Evolutionary conservation across 1,140 invertebrate species (phyloP), one percentile per base, ranked within the genome.

Genomic region (Nebria ingens): DNA sequence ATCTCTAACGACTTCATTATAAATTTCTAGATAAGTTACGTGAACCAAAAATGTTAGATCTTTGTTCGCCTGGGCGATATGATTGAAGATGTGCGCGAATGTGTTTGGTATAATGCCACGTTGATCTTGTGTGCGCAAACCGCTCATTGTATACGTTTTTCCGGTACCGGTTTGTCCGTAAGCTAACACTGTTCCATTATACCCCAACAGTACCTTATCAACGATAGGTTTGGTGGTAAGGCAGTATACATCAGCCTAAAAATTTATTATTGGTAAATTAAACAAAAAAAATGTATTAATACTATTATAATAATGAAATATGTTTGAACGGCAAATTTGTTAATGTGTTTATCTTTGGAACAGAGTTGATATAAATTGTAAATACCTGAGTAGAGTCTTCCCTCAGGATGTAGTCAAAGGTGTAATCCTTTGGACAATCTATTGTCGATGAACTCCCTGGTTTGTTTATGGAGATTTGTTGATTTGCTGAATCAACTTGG

Each of bases 151-250:
- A 67, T 89, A 94, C 0, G 94, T 97, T 73, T 97, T 97, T 1
- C 93, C 94, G 1, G 92, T 96, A 15, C 93, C 93, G 0, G 93
- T 96, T 72, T 96, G 93, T 0, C 94, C 94, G 69, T 97, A 97
- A 0, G 94, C 94, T 73, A 97, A 92, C 19, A 97, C 93, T 0
- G 93, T 97, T 2, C 93, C 93, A 72, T 97, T 97, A 70, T 95
- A 97, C 0, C 94, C 94, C 61, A 85, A 85, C 0, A 99, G 76
- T 0, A 98, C 93, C 56, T 92, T 90, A 49, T 95, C 86, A 11
- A 99, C 91, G 52, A 99, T 78, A 0, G 93, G 91, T 15, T 86
- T 79, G 9, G 96, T 94, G 0, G 92, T 91, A 65, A 95, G 90
- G 64, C 95, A 86, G 75, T 99, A 99, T 1, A 99, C 74, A 63